Conservation (phyloP, 2,113 vertebrate genomes). For the Prinia subflava region DNA sequence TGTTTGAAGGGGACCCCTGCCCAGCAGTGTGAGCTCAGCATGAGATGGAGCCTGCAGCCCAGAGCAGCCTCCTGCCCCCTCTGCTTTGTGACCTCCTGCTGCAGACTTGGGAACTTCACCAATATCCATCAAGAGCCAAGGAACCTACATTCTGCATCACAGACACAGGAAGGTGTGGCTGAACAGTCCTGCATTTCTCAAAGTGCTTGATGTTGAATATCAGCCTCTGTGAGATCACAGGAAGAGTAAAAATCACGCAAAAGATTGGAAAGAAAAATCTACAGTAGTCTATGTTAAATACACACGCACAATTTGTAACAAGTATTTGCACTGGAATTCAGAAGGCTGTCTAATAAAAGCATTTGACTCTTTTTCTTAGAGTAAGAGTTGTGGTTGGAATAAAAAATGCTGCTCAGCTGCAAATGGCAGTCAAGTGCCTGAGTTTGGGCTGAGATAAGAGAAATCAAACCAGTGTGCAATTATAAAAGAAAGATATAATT, state of each 20-base stretch:
- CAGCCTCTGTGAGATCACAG: not conserved
- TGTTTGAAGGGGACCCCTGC: not conserved
- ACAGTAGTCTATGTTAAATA: not conserved
- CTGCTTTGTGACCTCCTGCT: not conserved
- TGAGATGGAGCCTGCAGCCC: rapidly evolving
- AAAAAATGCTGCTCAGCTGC: not conserved
- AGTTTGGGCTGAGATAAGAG: not conserved
- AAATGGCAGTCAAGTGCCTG: rapidly evolving
- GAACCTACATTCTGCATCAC: not conserved
- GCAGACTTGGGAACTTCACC: not conserved
- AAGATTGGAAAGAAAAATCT: not conserved
- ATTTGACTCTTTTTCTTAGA: not conserved
- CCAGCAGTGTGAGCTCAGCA: not conserved
- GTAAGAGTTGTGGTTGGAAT: not conserved
- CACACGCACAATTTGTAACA: not conserved
- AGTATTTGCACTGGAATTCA: not conserved
- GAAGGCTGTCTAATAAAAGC: not conserved
- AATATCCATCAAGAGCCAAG: not conserved
- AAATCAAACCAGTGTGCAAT: not conserved
- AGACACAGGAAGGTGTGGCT: not conserved
- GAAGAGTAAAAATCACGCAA: not conserved
- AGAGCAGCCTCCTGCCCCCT: not conserved
- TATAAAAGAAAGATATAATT: not conserved
- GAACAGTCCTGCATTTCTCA: not conserved
- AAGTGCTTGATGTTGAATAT: not conserved